Base-by-base conservation (phyloP, 2,113 vertebrate genomes). In the Plotosus lineatus region DNA sequence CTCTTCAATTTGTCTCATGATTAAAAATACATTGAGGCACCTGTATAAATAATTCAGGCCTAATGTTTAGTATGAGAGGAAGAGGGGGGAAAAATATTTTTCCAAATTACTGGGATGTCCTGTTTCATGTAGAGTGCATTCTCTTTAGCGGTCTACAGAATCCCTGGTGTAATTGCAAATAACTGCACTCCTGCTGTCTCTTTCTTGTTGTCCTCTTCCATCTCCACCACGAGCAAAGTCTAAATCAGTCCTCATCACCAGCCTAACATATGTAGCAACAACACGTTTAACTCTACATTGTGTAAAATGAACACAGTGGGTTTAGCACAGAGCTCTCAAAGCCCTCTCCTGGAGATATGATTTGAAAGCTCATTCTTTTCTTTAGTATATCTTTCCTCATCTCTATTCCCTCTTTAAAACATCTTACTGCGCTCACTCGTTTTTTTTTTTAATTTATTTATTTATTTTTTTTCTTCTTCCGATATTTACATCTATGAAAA, bases 1-100 rank as follows among this genome's bases (percentile, higher is more conserved):
- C 77, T 84, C 83, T 83, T 84, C 81, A 82, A 81, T 90, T 86
- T 85, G 84, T 87, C 80, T 85, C 77, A 88, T 88, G 83, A 87
- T 87, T 87, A 85, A 86, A 87, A 88, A 85, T 87, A 87, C 85
- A 84, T 85, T 38, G 44, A 80, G 79, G 84, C 75, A 85, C 80
- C 77, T 80, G 85, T 83, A 88, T 89, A 82, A 90, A 89, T 88
- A 81, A 89, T 87, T 84, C 78, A 89, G 81, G 76, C 72, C 68
- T 84, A 80, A 86, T 75, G 78, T 46, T 69, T 80, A 80, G 61
- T 46, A 63, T 68, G 60, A 73, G 58, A 44, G 56, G 19, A 65
- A 72, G 75, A n/a, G 69, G 19, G 44, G 36, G 15, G 51, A 78
- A 68, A 83, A 66, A 48, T 78, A 9, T 40, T 85, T 82, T 81